These are phyloP conservation scores for Pseudococcus longispinus DNA, from an alignment of 2,888 invertebrate genomes.

Conservation along the genomic window DNA sequence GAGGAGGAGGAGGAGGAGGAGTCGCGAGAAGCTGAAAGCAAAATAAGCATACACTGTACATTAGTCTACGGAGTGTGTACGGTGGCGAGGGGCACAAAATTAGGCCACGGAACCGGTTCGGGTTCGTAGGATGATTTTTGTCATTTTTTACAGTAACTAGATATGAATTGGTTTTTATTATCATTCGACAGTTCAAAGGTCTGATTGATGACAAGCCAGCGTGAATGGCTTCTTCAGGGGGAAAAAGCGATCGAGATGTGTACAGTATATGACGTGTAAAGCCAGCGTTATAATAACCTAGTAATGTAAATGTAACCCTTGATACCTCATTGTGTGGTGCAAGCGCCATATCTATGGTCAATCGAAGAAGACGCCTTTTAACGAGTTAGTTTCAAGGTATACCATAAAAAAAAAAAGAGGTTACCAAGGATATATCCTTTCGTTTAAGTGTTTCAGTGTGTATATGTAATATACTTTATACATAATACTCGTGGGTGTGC, in stretches of 20 bases:
- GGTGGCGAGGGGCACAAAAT: not conserved
- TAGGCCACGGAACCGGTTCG: not conserved
- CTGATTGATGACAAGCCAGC: not conserved
- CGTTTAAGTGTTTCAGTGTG: not conserved
- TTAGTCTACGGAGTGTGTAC: not conserved
- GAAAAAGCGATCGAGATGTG: not conserved
- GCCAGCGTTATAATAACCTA: not conserved
- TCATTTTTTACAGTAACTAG: no score
- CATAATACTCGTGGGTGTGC: not conserved
- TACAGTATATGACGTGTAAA: slow-evolving; percentile 1
- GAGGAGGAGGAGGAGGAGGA: slow-evolving; percentile 57
- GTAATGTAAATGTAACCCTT: slow-evolving; percentile 18
- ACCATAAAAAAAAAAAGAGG: not conserved
- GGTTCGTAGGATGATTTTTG: not conserved
- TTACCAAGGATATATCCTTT: not conserved
- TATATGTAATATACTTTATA: not conserved
- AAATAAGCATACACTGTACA: slow-evolving; percentile 55
- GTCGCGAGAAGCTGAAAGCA: slow-evolving; percentile 57
- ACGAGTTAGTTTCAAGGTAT: not conserved
- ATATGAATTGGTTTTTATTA: not conserved
- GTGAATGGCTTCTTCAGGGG: not conserved
- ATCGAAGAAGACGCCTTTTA: not conserved
- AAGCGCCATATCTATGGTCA: not conserved
- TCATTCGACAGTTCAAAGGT: not conserved
- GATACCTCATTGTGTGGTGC: not conserved